phyloP scores from a whole-genome alignment of 2,113 vertebrate genomes.

The Bos indicus region DNA sequence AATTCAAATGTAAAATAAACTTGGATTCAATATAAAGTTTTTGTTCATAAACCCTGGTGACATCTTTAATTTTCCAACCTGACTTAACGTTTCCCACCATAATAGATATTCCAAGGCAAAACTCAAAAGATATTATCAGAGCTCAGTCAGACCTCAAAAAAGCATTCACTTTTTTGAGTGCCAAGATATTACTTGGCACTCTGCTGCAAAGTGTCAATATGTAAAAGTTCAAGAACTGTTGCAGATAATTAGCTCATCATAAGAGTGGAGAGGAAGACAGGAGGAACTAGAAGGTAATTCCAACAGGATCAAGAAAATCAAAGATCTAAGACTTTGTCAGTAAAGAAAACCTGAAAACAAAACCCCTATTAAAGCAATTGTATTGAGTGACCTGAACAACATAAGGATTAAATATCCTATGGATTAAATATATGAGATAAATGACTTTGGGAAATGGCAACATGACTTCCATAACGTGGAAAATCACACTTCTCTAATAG shows the following conservation, averaged over 20 bases:
- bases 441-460: neutral
- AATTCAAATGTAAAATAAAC: neutral
- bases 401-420: neutral
- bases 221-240: neutral
- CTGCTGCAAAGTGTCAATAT: neutral
- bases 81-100: neutral
- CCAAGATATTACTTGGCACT: neutral
- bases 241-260: neutral
- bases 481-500: neutral
- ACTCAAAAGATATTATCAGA: neutral
- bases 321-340: neutral
- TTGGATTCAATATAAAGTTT: neutral
- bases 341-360: neutral
- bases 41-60: neutral
- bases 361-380: neutral
- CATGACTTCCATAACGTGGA: neutral
- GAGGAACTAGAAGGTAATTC: neutral
- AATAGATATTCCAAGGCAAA: neutral
- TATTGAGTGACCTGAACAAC: neutral
- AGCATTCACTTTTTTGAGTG: neutral
- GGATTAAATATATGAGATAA: neutral
- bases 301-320: neutral
- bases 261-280: neutral
- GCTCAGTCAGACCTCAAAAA: neutral
- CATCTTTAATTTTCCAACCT: neutral